Base-by-base conservation (phyloP, 2,113 vertebrate species). In the Gorsachius goisagi region DNA sequence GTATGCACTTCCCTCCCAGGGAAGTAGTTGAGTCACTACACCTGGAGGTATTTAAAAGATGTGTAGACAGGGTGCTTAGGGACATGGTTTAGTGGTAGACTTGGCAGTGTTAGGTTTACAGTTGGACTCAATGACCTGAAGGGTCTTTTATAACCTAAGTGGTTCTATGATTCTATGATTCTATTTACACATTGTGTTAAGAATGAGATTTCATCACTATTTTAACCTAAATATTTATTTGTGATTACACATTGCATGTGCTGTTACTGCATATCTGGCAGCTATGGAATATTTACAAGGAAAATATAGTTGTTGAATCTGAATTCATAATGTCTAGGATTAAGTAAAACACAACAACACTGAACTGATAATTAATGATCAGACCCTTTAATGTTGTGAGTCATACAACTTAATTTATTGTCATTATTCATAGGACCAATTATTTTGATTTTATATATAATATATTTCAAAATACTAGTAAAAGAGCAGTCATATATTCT, bases 31-130 rank as follows among this genome's bases (percentile, higher is more conserved):
- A 59, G 18, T 67, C 15, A 23, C 33, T 27, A 13, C 24, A 19
- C 35, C 33, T 33, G 16, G 15, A 45, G 23, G 32, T 45, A 24
- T 45, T 67, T 67, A 37, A 59, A 67, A 33, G 47, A 52, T 2
- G 1, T 59, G 11, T 11, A 32, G 22, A 37, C 1, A 1, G 6
- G 11, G 20, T 1, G 1, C 27, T 85, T 33, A 49, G 4, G 17
- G 15, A 76, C 23, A 56, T 47, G 18, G 23, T 41, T 66, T 58
- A 73, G 5, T 49, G n/a, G 9, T 73, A 26, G 21, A 47, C 28
- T 69, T 83, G 19, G 33, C 6, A 24, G 11, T 50, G 23, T 32
- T 39, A 62, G 2, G 7, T 58, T 62, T 56, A 67, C 3, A 1
- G 24, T 17, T 72, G 52, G 26, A 41, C 62, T 52, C 12, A 2